These are phyloP conservation scores for Trogon melanurus DNA, from an alignment of 2,113 vertebrate genomes.

Conservation along the genomic window DNA sequence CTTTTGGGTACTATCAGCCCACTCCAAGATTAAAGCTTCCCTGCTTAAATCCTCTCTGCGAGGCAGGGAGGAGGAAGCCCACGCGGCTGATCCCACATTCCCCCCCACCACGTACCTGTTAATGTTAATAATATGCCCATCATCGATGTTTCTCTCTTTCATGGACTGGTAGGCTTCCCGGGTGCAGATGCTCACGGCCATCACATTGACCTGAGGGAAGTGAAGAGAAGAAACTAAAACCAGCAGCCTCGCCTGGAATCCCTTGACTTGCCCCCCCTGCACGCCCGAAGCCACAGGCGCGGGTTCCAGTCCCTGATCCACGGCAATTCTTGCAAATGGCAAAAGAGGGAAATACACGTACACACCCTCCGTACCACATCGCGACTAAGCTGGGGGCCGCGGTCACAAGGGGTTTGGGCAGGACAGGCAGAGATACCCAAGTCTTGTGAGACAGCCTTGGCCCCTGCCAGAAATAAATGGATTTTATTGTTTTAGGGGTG, in stretches of 20 bases:
- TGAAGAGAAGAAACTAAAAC: neutral
- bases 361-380: neutral
- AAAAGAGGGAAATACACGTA: neutral
- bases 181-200: conserved; percentile 94
- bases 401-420: neutral
- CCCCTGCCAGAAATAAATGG: neutral
- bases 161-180: conserved; percentile 94
- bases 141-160: conserved; percentile 91
- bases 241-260: neutral
- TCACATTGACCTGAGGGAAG: conserved; percentile 86
- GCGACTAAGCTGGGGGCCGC: neutral
- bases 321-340: neutral
- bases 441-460: neutral
- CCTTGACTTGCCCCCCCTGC: rapidly evolving
- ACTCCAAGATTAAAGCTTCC: neutral
- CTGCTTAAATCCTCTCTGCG: neutral
- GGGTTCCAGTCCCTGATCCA: neutral
- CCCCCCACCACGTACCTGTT: conserved; percentile 80
- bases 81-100: neutral
- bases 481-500: neutral
- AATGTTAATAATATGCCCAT: conserved; percentile 97
- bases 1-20: neutral
- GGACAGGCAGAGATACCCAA: neutral
- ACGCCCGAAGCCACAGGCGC: rapidly evolving
- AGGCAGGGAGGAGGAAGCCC: neutral